Evolutionary conservation across 1,140 invertebrate species (phyloP).

Genomic region (Eufriesea mexicana): DNA sequence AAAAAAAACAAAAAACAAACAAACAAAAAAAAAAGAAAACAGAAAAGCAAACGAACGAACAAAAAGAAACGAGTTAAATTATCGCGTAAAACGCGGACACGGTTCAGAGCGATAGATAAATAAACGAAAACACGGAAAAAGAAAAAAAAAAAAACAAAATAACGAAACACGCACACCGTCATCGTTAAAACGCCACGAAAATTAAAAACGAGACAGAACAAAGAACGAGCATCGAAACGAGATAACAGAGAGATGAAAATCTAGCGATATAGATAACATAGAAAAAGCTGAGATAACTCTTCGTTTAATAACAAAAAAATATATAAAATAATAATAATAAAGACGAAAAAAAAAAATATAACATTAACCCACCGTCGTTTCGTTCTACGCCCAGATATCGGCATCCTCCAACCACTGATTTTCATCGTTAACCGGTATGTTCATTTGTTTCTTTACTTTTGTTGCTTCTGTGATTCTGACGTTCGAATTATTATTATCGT

Average conservation of each 20-base stretch:
- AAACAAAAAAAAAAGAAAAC: too few relatives aligned
- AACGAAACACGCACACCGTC: slow-evolving; percentile 27
- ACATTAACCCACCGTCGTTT: slow-evolving; percentile 71
- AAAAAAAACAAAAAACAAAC: not conserved
- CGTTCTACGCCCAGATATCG: slow-evolving; percentile 79
- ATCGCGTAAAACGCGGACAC: not conserved
- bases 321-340: not conserved
- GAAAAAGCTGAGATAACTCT: slow-evolving; percentile 10
- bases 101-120: not conserved
- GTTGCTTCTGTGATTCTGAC: slow-evolving; percentile 71
- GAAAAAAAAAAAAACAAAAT: not conserved
- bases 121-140: not conserved
- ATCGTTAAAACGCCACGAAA: not conserved
- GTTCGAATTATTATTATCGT: slow-evolving; percentile 68
- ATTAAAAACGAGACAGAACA: slow-evolving; percentile 14
- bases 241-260: slow-evolving; percentile 32
- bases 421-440: slow-evolving; percentile 83
- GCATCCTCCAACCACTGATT: slow-evolving; percentile 80
- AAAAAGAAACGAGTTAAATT: not conserved
- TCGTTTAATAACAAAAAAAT: slow-evolving; percentile 1
- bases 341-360: slow-evolving; percentile 31
- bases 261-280: slow-evolving; percentile 36
- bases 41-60: too few relatives aligned
- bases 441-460: slow-evolving; percentile 81
- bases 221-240: slow-evolving; percentile 26